Evolutionary conservation across 2,888 invertebrate genomes (phyloP).

Genomic region (Sinhomidia bicolor): DNA sequence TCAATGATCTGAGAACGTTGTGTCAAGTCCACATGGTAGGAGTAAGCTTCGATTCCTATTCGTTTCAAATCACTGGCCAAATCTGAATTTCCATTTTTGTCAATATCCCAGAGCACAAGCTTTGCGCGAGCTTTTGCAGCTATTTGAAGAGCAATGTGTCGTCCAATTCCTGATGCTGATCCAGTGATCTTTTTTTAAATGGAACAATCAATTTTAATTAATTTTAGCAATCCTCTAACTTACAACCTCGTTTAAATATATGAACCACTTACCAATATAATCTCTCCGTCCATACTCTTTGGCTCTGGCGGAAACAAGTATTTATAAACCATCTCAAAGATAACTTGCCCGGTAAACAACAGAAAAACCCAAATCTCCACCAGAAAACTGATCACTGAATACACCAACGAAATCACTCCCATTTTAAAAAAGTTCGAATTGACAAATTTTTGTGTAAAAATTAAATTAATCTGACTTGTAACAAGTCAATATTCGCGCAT

Average conservation of each 20-base stretch:
- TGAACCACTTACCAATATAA: constrained; percentile 72
- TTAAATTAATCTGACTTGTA: too few relatives aligned
- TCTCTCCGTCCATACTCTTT: constrained; percentile 72
- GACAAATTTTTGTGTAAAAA: too few relatives aligned
- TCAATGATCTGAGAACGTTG: constrained; percentile 83
- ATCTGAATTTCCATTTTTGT: constrained; percentile 83
- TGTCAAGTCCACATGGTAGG: constrained; percentile 85
- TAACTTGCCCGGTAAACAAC: constrained; percentile 51
- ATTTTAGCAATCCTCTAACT: too few relatives aligned
- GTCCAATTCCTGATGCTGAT: constrained; percentile 87
- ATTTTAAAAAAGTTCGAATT: too few relatives aligned
- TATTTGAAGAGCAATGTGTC: constrained; percentile 85
- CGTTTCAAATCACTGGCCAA: constrained; percentile 83
- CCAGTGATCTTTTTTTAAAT: constrained; percentile 83
- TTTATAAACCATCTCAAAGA: constrained; percentile 61
- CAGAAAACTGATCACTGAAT: constrained; percentile 66
- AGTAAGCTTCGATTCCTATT: constrained; percentile 83
- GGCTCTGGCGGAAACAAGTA: constrained; percentile 66
- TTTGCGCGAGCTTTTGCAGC: constrained; percentile 83
- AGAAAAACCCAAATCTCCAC: constrained; percentile 62
- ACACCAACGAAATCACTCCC: constrained; percentile 62
- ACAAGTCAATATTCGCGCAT: too few relatives aligned
- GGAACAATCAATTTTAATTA: neutral
- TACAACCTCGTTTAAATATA: too few relatives aligned
- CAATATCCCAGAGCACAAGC: constrained; percentile 87